Evolutionary conservation across 2,797 vertebrate species (phyloP).

Genomic region (Leucoraja ocellata): DNA sequence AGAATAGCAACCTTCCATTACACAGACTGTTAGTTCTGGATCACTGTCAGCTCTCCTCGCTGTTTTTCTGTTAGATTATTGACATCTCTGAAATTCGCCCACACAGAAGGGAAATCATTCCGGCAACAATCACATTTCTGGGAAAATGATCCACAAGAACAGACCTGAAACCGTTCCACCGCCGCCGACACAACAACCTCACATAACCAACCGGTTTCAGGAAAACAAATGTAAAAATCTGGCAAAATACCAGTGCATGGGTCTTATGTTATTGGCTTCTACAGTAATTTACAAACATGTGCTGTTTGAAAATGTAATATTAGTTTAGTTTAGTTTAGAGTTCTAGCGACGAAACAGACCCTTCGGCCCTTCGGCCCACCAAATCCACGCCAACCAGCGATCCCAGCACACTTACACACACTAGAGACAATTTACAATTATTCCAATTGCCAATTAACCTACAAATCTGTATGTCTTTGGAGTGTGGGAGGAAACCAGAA

Average conservation of each 20-base stretch:
- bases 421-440: no score
- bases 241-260: neutral
- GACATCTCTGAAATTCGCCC: neutral
- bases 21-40: constrained; percentile 36
- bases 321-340: no score
- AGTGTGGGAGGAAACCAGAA: no score
- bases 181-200: neutral
- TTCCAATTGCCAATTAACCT: no score
- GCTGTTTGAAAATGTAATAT: no score
- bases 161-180: neutral
- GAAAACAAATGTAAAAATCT: constrained; percentile 16
- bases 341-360: no score
- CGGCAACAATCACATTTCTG: neutral
- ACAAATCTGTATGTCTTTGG: no score
- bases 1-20: constrained; percentile 11
- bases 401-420: no score
- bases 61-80: neutral
- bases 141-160: neutral
- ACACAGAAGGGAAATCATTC: neutral
- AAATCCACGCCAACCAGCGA: no score
- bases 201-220: neutral
- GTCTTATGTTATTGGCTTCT: neutral
- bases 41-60: constrained; percentile 35
- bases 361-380: no score
- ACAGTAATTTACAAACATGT: no score